Conservation (phyloP, 2,113 vertebrate species). For the Trachemys scripta region DNA sequence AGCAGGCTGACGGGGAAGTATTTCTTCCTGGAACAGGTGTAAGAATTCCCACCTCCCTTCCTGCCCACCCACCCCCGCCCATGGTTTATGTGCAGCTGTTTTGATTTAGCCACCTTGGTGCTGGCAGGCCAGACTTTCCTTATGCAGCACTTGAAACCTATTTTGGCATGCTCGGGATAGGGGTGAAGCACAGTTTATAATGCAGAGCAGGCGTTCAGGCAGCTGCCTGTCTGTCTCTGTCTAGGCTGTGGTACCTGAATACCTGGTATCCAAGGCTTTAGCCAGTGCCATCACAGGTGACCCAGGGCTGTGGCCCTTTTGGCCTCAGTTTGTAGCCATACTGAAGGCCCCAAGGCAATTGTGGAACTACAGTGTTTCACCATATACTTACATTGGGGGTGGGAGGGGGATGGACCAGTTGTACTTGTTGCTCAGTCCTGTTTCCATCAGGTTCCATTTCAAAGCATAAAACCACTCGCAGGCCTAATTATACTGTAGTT, state of each 20-base stretch:
- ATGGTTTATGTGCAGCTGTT: not conserved
- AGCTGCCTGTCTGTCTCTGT: not conserved
- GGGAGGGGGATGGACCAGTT: not conserved
- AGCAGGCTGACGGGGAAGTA: conserved; percentile 5
- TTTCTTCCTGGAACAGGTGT: conserved; percentile 48
- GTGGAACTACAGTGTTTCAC: not conserved
- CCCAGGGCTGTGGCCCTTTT: accelerated
- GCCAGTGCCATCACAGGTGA: not conserved
- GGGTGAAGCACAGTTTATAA: accelerated
- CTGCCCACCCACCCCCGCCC: not conserved
- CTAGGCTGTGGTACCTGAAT: not conserved
- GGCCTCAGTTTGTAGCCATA: not conserved
- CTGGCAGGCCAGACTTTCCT: not conserved
- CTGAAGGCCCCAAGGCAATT: not conserved
- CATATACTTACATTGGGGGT: not conserved
- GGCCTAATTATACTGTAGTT: conserved; percentile 46
- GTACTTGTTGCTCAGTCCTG: conserved; percentile 19
- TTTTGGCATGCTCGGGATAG: not conserved
- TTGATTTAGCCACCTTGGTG: not conserved
- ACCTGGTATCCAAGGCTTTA: conserved; percentile 6
- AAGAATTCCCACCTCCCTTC: not conserved
- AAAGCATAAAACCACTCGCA: conserved; percentile 42
- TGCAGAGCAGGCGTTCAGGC: not conserved
- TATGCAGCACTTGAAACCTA: not conserved
- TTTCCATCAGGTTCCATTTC: conserved; percentile 68